phyloP scores from a whole-genome alignment of 92 coral and sea anemone genomes.

The Epizoanthus illoricatus region DNA sequence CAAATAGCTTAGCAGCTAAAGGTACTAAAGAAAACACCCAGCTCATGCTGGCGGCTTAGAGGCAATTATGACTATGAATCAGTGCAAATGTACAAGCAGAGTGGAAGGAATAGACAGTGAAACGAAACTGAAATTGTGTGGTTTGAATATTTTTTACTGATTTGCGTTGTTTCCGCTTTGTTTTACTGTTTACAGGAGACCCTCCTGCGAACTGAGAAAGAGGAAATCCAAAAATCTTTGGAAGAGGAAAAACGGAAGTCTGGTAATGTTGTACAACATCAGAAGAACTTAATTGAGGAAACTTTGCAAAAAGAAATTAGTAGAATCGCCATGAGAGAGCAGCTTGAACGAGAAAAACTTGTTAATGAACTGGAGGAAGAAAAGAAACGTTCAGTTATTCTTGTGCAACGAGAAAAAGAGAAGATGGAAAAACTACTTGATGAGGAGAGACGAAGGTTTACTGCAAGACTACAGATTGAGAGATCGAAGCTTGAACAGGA shows the following conservation, averaged over 20 bases:
- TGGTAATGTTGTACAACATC: slow-evolving; percentile 53
- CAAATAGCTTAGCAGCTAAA: too few relatives aligned
- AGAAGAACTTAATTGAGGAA: slow-evolving; percentile 56
- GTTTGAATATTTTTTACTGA: neutral
- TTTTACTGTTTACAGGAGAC: slow-evolving; percentile 43
- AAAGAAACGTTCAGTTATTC: slow-evolving; percentile 55
- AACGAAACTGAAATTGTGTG: too few relatives aligned
- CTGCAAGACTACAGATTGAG: slow-evolving; percentile 42
- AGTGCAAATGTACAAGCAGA: too few relatives aligned
- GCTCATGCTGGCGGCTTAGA: too few relatives aligned
- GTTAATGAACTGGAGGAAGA: slow-evolving; percentile 69
- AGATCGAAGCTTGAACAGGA: slow-evolving; percentile 60
- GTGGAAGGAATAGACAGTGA: neutral
- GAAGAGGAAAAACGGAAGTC: slow-evolving; percentile 67
- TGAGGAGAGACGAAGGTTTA: slow-evolving; percentile 53
- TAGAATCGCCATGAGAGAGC: slow-evolving; percentile 50
- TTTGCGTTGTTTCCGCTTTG: slow-evolving; percentile 1
- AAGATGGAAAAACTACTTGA: slow-evolving; percentile 59
- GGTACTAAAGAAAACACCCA: too few relatives aligned
- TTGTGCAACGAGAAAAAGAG: slow-evolving; percentile 61
- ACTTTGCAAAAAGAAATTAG: slow-evolving; percentile 55
- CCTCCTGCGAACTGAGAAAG: slow-evolving; percentile 61
- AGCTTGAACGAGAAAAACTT: slow-evolving; percentile 54
- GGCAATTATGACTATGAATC: too few relatives aligned
- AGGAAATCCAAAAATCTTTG: slow-evolving; percentile 53